A percentile compares a stretch with the other conserved stretches of the same genome.
These are phyloP conservation scores for Drosophila prolongata DNA, from an alignment of 2,888 invertebrate species.

Conservation along the genomic window DNA sequence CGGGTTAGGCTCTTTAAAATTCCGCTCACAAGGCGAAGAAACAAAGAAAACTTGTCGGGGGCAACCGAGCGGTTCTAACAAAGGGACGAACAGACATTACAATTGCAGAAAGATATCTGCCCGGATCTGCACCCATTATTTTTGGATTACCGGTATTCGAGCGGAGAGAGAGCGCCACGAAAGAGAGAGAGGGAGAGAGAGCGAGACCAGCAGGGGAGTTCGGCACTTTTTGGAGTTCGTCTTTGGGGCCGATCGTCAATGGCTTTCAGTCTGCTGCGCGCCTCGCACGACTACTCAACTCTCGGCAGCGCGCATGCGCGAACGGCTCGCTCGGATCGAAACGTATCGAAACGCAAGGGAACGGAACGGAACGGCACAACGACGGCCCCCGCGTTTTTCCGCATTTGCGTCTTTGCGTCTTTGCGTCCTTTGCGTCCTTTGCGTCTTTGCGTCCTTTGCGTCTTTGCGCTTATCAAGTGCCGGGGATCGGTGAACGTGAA, in stretches of 20 bases:
- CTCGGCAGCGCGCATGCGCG: slow-evolving; percentile 21
- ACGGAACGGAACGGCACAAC: background rate
- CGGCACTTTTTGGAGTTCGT: slow-evolving; percentile 43
- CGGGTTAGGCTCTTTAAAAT: slow-evolving; percentile 56
- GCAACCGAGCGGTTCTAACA: slow-evolving; percentile 61
- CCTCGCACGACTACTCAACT: slow-evolving; percentile 6
- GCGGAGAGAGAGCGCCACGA: background rate
- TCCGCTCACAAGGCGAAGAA: slow-evolving; percentile 61
- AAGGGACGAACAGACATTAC: slow-evolving; percentile 41
- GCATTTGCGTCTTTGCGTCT: slow-evolving; percentile 6
- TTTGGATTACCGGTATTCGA: slow-evolving; percentile 53
- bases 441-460: background rate
- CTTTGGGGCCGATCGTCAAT: slow-evolving; percentile 42
- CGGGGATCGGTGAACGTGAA: slow-evolving; percentile 23
- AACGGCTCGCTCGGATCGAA: background rate
- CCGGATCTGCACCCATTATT: slow-evolving; percentile 47
- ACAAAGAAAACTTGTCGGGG: slow-evolving; percentile 64
- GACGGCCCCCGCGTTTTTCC: slow-evolving; percentile 18
- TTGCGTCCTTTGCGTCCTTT: slow-evolving; percentile 2
- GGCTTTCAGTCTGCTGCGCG: slow-evolving; percentile 33
- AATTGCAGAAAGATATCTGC: slow-evolving; percentile 46
- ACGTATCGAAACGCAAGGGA: slow-evolving; percentile 4
- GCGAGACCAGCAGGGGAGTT: slow-evolving; percentile 42
- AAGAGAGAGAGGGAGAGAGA: slow-evolving; percentile 22
- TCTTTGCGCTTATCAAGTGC: slow-evolving; percentile 21